phyloP scores from a whole-genome alignment of 2,113 vertebrate genomes.

The Scomber japonicus region DNA sequence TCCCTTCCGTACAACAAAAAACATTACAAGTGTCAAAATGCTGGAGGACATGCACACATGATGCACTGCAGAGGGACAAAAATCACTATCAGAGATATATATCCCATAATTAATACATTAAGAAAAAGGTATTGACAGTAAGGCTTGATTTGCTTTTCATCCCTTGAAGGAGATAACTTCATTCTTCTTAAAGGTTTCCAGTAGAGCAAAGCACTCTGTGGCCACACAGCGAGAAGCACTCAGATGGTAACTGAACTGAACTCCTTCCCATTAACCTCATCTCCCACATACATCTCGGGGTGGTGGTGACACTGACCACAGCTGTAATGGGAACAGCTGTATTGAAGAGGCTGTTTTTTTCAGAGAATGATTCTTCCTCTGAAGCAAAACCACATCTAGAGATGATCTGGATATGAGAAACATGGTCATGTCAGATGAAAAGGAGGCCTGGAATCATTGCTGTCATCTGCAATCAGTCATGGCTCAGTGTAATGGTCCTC shows the following conservation, averaged over 20 bases:
- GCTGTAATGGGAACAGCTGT: constrained; percentile 66
- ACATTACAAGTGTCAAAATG: neutral
- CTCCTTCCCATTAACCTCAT: constrained; percentile 52
- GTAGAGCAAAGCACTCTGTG: constrained; percentile 19
- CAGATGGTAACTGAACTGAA: constrained; percentile 44
- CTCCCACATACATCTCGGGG: constrained; percentile 52
- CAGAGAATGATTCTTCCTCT: constrained; percentile 27
- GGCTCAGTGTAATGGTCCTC: neutral
- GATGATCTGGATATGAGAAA: constrained; percentile 36
- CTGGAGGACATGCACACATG: neutral
- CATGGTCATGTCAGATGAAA: constrained; percentile 35
- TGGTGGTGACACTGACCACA: constrained; percentile 65
- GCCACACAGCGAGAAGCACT: constrained; percentile 32
- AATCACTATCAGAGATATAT: neutral
- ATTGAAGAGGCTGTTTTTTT: constrained; percentile 32
- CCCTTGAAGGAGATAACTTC: constrained; percentile 33
- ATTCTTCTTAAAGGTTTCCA: constrained; percentile 23
- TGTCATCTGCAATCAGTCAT: constrained; percentile 24
- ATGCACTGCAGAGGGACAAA: neutral
- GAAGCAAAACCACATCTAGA: constrained; percentile 61
- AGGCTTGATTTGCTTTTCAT: constrained; percentile 31
- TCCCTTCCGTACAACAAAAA: neutral
- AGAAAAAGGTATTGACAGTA: constrained; percentile 25
- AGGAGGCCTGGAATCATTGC: constrained; percentile 44
- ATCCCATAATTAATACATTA: constrained; percentile 5